Evolutionary conservation across 2,888 invertebrate genomes (phyloP), one percentile per base, ranked within the genome.

Genomic region (Corbicula japonica): DNA sequence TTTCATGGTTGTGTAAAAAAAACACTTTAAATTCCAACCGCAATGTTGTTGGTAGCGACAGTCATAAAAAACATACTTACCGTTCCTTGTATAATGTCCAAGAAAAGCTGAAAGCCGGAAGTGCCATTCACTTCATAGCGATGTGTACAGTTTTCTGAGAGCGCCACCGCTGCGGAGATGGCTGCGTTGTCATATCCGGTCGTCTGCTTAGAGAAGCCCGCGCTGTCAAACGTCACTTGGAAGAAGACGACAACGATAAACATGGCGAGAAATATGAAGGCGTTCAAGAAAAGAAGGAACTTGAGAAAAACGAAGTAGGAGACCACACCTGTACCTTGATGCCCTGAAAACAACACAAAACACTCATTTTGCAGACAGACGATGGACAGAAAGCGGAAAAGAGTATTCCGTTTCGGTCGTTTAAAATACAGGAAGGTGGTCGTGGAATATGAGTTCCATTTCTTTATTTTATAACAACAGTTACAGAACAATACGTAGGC

Each of bases 291-390:
- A 87, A 97, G 95, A 1, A 98, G 94, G 97, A 97, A 97, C 89
- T 97, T 95, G 48, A 98, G 95, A 89, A 98, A 97, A 3, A 96
- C 95, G 92, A 98, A 98, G 92, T 97, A 97, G 0, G 94, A 93
- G 34, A 91, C 87, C 18, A 93, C 97, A 1, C 90, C 91, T 1
- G 89, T 86, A 26, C 92, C 92, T 58, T 90, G 90, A 62, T 88
- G 85, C 62, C 91, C 92, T 92, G 85, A 12, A 80, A 79, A 60
- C 28, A 48, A 18, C 1, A 26, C 30, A 12, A 21, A 56, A 35
- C 23, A n/a, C n/a, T n/a, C n/a, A n/a, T n/a, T n/a, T n/a, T n/a
- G n/a, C n/a, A n/a, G n/a, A n/a, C n/a, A n/a, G n/a, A n/a, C n/a
- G n/a, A n/a, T n/a, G n/a, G n/a, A n/a, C n/a, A n/a, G n/a, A n/a